phyloP scores from a whole-genome alignment of 2,797 vertebrate genomes.

The Hipposideros larvatus region DNA sequence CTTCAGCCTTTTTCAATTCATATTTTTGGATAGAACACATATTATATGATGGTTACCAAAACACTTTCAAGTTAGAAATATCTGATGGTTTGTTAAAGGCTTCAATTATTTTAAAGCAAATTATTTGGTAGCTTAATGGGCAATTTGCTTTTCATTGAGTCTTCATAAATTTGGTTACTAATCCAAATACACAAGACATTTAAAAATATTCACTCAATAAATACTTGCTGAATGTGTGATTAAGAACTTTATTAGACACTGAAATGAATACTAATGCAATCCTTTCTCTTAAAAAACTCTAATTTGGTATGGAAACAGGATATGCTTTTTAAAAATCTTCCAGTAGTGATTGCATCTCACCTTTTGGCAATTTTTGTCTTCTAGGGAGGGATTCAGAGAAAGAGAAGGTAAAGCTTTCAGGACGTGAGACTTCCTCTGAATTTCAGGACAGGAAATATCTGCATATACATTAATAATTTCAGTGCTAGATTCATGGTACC shows the following conservation, averaged over 20 bases:
- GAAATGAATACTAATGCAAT: background rate
- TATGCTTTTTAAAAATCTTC: background rate
- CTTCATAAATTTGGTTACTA: background rate
- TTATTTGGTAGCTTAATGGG: background rate
- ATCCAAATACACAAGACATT: background rate
- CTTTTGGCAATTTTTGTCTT: background rate
- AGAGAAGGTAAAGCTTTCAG: background rate
- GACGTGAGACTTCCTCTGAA: background rate
- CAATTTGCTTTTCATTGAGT: background rate
- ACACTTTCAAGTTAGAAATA: background rate
- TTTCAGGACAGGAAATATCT: background rate
- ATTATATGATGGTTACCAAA: background rate
- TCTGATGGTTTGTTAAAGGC: background rate
- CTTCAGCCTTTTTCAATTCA: background rate
- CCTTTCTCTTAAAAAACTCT: background rate
- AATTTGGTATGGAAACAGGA: background rate
- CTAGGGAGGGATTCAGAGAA: background rate
- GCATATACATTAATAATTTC: background rate
- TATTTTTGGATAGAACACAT: background rate
- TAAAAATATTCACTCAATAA: background rate
- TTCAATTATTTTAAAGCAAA: background rate
- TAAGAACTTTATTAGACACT: conserved; percentile 1
- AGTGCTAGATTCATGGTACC: background rate
- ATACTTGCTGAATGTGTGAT: background rate
- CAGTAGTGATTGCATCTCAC: background rate